Evolutionary conservation across 2,888 invertebrate species (phyloP), one percentile per base, ranked within the genome.

Genomic region (Empis livida): DNA sequence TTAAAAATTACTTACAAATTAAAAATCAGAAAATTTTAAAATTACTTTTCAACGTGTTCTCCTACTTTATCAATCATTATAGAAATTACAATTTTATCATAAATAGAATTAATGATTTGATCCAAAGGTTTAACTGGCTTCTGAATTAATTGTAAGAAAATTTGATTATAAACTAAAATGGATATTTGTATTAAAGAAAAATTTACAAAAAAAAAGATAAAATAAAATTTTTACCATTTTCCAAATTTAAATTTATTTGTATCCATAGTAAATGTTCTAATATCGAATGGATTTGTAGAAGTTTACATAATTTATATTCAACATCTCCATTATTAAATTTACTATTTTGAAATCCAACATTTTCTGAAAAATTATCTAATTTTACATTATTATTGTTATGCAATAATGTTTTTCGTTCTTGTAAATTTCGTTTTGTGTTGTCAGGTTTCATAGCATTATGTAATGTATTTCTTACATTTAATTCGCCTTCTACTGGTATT

Each of bases 181-280:
- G n/a, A n/a, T n/a, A n/a, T n/a, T n/a, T n/a, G n/a, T n/a, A n/a
- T n/a, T n/a, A n/a, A n/a, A n/a, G n/a, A n/a, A n/a, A n/a, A n/a
- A n/a, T n/a, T n/a, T n/a, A 39, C 3, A 6, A 37, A 40, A 16
- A 11, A 27, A 35, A 38, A 23, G 35, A n/a, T 43, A 17, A 46
- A 5, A 37, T 39, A 16, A 32, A 16, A 5, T 10, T 35, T 48
- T 49, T 45, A 67, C 68, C 59, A 50, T 58, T 63, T 32, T 59
- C 60, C 32, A 69, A 52, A 57, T 65, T 67, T 20, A 69, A 55
- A 54, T 68, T 56, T 2, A 60, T 59, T 46, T 68, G 66, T 38
- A 68, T 62, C 60, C 64, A 57, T 14, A 69, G 37, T 10, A 69
- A 50, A 54, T 69, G 69, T 49, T 69, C 69, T 45, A 69, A 43